Percentiles rank a stretch among this genome's conserved stretches.
These are phyloP conservation scores for Bubo scandiacus DNA, from an alignment of 2,113 vertebrate genomes.

Conservation along the genomic window DNA sequence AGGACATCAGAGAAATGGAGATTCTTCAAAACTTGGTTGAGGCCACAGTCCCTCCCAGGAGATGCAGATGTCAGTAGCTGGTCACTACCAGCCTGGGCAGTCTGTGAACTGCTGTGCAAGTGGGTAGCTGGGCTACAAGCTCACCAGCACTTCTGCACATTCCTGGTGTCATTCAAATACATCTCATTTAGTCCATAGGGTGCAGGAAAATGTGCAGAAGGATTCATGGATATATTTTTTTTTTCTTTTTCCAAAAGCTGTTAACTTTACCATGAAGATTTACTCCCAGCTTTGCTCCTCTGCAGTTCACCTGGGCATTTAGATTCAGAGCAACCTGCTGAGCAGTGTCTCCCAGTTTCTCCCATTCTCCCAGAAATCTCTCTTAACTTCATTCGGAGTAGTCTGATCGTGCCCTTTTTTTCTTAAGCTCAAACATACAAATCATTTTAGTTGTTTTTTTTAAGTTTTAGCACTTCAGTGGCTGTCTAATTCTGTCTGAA, in stretches of 20 bases:
- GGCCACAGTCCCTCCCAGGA: neutral
- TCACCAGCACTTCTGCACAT: neutral
- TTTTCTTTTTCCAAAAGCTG: neutral
- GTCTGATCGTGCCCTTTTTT: neutral
- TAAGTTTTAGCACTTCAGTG: neutral
- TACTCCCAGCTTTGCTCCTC: neutral
- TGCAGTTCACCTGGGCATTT: neutral
- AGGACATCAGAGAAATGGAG: neutral
- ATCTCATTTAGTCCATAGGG: neutral
- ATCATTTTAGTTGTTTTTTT: neutral
- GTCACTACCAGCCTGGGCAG: neutral
- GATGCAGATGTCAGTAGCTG: neutral
- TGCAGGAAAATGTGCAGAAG: neutral
- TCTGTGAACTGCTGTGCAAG: neutral
- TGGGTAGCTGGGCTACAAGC: neutral
- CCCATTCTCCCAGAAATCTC: neutral
- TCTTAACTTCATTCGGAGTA: neutral
- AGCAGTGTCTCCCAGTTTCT: neutral
- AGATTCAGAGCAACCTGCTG: neutral
- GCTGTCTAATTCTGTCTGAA: neutral
- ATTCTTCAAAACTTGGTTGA: neutral
- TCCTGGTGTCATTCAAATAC: neutral
- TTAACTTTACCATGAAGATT: neutral
- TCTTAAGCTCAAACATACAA: neutral
- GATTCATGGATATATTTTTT: neutral